Percentiles rank a stretch among this genome's conserved stretches.
Conservation (phyloP, 2,113 vertebrate species). For the Oceanodroma tethys region DNA sequence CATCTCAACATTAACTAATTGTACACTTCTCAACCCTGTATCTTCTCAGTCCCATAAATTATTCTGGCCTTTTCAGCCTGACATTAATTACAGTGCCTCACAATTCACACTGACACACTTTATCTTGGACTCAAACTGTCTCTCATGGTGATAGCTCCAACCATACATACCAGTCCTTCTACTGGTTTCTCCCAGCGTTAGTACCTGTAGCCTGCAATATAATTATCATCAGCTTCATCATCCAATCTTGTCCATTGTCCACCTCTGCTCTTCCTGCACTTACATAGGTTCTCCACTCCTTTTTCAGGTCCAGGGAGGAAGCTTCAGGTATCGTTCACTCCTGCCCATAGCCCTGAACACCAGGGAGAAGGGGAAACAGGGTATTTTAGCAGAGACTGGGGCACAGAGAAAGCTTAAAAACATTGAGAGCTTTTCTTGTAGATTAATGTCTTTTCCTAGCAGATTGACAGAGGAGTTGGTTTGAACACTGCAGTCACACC, state of each 20-base stretch:
- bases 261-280: neutral
- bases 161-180: neutral
- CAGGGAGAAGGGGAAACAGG: neutral
- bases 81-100: conserved; percentile 11
- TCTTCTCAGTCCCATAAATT: conserved; percentile 3
- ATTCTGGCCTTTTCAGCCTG: neutral
- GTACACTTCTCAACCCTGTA: neutral
- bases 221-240: neutral
- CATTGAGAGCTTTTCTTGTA: neutral
- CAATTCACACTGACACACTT: neutral
- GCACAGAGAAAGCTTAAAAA: neutral
- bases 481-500: neutral
- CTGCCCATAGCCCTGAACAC: neutral
- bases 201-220: neutral
- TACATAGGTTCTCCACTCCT: neutral
- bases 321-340: neutral
- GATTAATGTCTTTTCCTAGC: neutral
- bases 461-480: neutral
- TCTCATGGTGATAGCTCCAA: neutral
- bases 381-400: neutral
- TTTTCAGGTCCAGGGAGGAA: neutral
- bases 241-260: neutral
- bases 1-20: conserved; percentile 12
- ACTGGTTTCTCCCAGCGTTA: neutral
- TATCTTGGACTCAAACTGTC: neutral